phyloP scores from a whole-genome alignment of 30 jellyfish, hydroid and myxozoan species.

The Aurelia sp. region DNA sequence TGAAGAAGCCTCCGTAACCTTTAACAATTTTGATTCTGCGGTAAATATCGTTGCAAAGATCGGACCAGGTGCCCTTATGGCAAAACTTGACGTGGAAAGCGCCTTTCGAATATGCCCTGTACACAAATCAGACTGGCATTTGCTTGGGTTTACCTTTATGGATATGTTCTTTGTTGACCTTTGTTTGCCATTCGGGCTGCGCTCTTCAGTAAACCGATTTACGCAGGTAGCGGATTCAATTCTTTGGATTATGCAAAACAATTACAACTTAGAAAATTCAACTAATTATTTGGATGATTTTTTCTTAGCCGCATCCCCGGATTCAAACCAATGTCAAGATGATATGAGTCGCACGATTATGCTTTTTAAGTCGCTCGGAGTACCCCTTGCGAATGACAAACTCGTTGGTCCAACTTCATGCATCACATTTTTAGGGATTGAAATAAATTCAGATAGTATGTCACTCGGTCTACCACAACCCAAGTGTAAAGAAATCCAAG shows the following conservation, averaged over 20 bases:
- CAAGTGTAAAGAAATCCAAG: no score
- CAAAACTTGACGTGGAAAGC: conserved; percentile 55
- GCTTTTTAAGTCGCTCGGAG: background rate
- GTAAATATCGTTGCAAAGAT: conserved; percentile 20
- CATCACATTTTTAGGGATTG: background rate
- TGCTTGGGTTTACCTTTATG: conserved; percentile 29
- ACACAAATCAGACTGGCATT: conserved; percentile 38
- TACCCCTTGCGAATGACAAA: conserved; percentile 11
- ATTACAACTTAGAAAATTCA: background rate
- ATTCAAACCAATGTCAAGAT: background rate
- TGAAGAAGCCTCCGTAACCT: conserved; percentile 24
- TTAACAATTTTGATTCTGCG: conserved; percentile 44
- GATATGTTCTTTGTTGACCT: conserved; percentile 11
- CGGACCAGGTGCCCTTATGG: conserved; percentile 35
- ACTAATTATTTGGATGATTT: conserved; percentile 47
- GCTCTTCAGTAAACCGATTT: background rate
- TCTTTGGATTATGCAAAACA: conserved; percentile 11
- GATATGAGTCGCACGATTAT: background rate
- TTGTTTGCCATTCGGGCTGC: background rate
- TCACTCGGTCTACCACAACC: background rate
- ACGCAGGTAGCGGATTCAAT: background rate
- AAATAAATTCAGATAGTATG: background rate
- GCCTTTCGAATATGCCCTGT: conserved; percentile 76
- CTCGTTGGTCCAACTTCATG: background rate
- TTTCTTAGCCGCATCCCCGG: conserved; percentile 31